Percentiles rank a stretch among this genome's conserved stretches.
Evolutionary conservation across 2,888 invertebrate species (phyloP).

Genomic region (Branchellion lobata): DNA sequence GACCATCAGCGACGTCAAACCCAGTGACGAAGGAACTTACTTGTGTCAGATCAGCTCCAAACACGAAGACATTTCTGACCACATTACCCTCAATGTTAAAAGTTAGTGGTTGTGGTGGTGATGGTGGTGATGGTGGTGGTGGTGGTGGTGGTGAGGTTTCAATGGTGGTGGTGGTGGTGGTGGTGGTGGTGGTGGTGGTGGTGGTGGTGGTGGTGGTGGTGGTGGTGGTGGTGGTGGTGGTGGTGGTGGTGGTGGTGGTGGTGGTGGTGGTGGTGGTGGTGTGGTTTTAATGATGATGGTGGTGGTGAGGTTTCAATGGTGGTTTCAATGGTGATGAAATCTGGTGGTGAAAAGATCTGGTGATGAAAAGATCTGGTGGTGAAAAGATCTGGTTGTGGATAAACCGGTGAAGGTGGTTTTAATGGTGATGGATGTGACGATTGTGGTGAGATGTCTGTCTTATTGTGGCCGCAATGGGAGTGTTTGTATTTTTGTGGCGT

Average conservation of each 20-base stretch:
- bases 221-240: constrained; percentile 7
- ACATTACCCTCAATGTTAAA: constrained; percentile 47
- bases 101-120: constrained; percentile 35
- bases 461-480: too few species aligned
- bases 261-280: constrained; percentile 5
- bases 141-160: neutral
- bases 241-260: constrained; percentile 23
- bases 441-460: too few species aligned
- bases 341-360: too few species aligned
- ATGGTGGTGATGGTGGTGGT: neutral
- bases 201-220: neutral
- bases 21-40: constrained; percentile 49
- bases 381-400: too few species aligned
- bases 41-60: constrained; percentile 49
- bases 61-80: constrained; percentile 45
- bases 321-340: too few species aligned
- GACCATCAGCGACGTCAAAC: constrained; percentile 49
- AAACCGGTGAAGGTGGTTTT: too few species aligned
- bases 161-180: neutral
- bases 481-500: too few species aligned
- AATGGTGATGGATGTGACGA: too few species aligned
- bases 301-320: neutral
- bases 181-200: neutral
- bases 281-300: neutral
- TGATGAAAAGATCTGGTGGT: too few species aligned